Conservation (phyloP, 2,888 invertebrate species). For the Xanthorhoe spadicearia region DNA sequence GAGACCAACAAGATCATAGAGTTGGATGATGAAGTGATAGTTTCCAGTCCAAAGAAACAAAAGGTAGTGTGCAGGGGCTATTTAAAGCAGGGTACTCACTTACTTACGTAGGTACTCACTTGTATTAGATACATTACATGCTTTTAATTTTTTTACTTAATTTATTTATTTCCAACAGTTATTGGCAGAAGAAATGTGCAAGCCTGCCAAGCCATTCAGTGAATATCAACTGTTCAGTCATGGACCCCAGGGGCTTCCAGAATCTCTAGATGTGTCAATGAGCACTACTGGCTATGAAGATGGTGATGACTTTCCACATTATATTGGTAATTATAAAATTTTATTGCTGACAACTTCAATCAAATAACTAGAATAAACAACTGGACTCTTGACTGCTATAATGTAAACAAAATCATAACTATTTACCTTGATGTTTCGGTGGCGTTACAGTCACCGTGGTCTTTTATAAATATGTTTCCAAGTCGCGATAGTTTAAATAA, state of each 20-base stretch:
- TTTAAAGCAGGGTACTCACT: too few relatives aligned
- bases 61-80: constrained; percentile 29
- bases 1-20: constrained; percentile 14
- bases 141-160: too few relatives aligned
- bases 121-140: too few relatives aligned
- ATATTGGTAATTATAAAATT: constrained; percentile 26
- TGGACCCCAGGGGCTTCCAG: constrained; percentile 61
- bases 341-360: too few relatives aligned
- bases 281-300: constrained; percentile 72
- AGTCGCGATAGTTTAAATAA: too few relatives aligned
- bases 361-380: too few relatives aligned
- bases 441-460: too few relatives aligned
- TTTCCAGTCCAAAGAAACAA: constrained; percentile 49
- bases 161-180: constrained; percentile 37
- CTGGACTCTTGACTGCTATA: too few relatives aligned
- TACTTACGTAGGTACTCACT: too few relatives aligned
- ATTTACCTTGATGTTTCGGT: too few relatives aligned
- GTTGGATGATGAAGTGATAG: constrained; percentile 23
- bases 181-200: constrained; percentile 33
- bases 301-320: constrained; percentile 66
- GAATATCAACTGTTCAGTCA: constrained; percentile 64
- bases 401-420: too few relatives aligned
- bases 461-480: too few relatives aligned
- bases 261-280: constrained; percentile 68
- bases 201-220: constrained; percentile 51